These are phyloP conservation scores for Solenodon paradoxus DNA, from an alignment of 2,113 vertebrate genomes.

Conservation along the genomic window DNA sequence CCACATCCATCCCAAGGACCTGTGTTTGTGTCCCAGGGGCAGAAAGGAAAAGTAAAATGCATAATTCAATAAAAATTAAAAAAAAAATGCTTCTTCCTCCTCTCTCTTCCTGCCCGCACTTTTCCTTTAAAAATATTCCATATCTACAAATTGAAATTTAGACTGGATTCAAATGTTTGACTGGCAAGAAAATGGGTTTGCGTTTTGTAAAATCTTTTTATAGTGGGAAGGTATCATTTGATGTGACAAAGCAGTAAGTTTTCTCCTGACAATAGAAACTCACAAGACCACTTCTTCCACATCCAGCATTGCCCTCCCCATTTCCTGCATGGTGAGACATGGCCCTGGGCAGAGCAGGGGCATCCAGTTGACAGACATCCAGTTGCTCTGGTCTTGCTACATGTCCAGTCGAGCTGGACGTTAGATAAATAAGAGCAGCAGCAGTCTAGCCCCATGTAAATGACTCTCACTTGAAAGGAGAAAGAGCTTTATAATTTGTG, in stretches of 20 bases:
- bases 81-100: too few relatives aligned
- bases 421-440: not conserved
- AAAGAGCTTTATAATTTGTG: not conserved
- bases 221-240: not conserved
- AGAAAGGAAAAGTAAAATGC: too few relatives aligned
- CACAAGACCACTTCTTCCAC: not conserved
- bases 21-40: too few relatives aligned
- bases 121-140: not conserved
- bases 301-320: not conserved
- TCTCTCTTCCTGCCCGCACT: too few relatives aligned
- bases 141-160: not conserved
- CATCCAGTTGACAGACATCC: too few relatives aligned
- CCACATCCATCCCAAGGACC: too few relatives aligned
- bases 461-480: slow-evolving; percentile 23
- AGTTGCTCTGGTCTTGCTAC: not conserved
- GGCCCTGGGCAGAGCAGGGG: not conserved
- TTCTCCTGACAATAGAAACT: too few relatives aligned
- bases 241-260: not conserved
- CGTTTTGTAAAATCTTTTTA: not conserved
- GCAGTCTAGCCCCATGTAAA: not conserved
- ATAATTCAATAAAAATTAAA: too few relatives aligned
- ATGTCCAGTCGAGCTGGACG: slow-evolving; percentile 21
- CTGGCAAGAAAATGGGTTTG: not conserved
- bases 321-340: not conserved
- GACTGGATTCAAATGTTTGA: not conserved